These are phyloP conservation scores for Notolabrus celidotus DNA, from an alignment of 2,797 vertebrate species.

Conservation along the genomic window DNA sequence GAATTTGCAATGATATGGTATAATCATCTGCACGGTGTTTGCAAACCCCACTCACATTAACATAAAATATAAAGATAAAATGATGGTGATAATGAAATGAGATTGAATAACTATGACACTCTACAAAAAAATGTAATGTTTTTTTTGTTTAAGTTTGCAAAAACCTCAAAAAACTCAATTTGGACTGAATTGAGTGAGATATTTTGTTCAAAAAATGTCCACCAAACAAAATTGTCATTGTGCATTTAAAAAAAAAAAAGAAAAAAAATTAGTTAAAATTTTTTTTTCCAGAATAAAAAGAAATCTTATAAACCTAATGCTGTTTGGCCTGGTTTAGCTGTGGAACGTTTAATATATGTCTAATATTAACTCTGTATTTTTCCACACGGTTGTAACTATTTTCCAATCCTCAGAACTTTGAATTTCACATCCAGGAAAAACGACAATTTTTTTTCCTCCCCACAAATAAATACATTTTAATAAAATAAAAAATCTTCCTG, in stretches of 20 bases:
- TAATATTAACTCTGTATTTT: too few relatives aligned
- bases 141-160: not conserved
- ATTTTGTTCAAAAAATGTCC: not conserved
- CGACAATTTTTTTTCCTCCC: constrained; percentile 2
- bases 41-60: constrained; percentile 3
- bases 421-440: constrained; percentile 29
- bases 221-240: not conserved
- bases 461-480: constrained; percentile 50
- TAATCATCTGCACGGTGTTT: not conserved
- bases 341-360: not conserved
- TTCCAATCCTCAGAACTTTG: not conserved
- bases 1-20: not conserved
- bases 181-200: not conserved
- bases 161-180: not conserved
- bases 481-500: constrained; percentile 42
- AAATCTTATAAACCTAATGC: not conserved
- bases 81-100: constrained; percentile 1
- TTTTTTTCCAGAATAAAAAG: too few relatives aligned
- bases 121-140: too few relatives aligned
- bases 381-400: not conserved
- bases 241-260: not conserved
- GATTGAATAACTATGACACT: not conserved
- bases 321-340: not conserved
- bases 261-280: not conserved
- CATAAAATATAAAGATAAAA: constrained; percentile 1